A percentile compares a stretch with the other conserved stretches of the same genome.
These are phyloP conservation scores for Atractosteus spatula DNA, from an alignment of 2,113 vertebrate genomes.

Conservation along the genomic window DNA sequence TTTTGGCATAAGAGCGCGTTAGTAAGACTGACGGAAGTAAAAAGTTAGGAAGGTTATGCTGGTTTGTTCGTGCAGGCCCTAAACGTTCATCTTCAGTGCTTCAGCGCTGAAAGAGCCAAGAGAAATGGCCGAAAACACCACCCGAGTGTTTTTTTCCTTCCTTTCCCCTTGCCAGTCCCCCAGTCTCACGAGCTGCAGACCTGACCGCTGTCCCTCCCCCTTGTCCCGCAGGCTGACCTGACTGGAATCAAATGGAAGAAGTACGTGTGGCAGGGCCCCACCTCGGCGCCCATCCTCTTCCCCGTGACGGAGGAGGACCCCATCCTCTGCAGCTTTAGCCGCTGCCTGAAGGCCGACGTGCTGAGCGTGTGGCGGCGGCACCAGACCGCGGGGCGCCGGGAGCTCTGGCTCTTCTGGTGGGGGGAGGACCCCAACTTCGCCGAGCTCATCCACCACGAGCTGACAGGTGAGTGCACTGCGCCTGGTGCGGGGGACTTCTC, in stretches of 20 bases:
- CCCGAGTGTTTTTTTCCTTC: no score
- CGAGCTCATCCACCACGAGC: constrained; percentile 92
- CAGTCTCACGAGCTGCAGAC: no score
- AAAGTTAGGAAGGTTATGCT: no score
- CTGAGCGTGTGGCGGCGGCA: constrained; percentile 92
- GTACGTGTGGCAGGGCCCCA: constrained; percentile 94
- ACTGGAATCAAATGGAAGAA: constrained; percentile 98
- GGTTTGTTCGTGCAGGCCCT: no score
- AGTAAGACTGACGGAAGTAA: no score
- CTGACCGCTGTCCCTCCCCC: constrained; percentile 23
- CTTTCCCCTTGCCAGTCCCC: no score
- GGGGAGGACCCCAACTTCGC: constrained; percentile 92
- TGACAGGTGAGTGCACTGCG: constrained; percentile 72
- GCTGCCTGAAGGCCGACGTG: constrained; percentile 92
- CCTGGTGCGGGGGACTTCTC: background rate
- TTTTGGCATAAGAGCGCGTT: no score
- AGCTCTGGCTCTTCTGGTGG: constrained; percentile 98
- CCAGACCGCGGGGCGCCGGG: constrained; percentile 87
- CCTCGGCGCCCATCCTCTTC: constrained; percentile 93
- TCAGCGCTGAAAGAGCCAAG: no score
- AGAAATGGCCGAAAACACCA: no score
- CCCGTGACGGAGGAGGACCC: constrained; percentile 97
- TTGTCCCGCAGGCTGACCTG: constrained; percentile 80
- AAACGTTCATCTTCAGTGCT: no score
- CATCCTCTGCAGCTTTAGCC: constrained; percentile 96